These are phyloP conservation scores for Phengaris alcon DNA, from an alignment of 2,888 invertebrate genomes.

Conservation along the genomic window DNA sequence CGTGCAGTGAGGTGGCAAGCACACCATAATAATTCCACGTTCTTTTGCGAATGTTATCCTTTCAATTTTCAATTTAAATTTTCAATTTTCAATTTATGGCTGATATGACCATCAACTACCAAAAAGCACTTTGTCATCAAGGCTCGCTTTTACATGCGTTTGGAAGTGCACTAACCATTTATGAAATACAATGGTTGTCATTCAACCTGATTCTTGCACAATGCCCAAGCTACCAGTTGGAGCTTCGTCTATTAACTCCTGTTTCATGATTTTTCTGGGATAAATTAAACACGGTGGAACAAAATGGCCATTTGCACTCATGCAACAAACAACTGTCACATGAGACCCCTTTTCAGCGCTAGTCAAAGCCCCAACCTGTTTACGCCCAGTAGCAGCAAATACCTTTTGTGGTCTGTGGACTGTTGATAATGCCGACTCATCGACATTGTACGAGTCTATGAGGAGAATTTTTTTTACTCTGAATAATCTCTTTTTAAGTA, in stretches of 20 bases:
- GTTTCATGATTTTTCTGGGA: slow-evolving; percentile 25
- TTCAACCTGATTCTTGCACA: slow-evolving; percentile 32
- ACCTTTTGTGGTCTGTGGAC: slow-evolving; percentile 53
- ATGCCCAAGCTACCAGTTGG: slow-evolving; percentile 32
- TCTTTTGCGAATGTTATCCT: slow-evolving; percentile 31
- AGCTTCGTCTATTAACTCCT: slow-evolving; percentile 33
- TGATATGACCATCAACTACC: slow-evolving; percentile 32
- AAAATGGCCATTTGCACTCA: slow-evolving; percentile 30
- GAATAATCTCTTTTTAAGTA: slow-evolving; percentile 22
- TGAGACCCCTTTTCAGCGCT: slow-evolving; percentile 43
- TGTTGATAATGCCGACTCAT: slow-evolving; percentile 61
- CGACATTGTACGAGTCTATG: slow-evolving; percentile 44
- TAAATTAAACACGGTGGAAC: slow-evolving; percentile 30
- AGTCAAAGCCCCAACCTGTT: slow-evolving; percentile 54
- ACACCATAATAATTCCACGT: slow-evolving; percentile 31
- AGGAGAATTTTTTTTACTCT: slow-evolving; percentile 28
- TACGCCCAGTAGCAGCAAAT: slow-evolving; percentile 45
- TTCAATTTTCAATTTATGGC: too few relatives aligned
- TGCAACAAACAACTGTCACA: slow-evolving; percentile 32
- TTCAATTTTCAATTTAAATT: too few relatives aligned
- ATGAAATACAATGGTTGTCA: slow-evolving; percentile 31
- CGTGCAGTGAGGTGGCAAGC: slow-evolving; percentile 31
- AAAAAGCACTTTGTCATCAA: not conserved
- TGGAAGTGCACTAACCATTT: slow-evolving; percentile 34
- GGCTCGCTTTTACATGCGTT: slow-evolving; percentile 19